A percentile compares a stretch with the other conserved stretches of the same genome.
Conservation (phyloP, 2,113 vertebrate species). For the Cephalophus harveyi region DNA sequence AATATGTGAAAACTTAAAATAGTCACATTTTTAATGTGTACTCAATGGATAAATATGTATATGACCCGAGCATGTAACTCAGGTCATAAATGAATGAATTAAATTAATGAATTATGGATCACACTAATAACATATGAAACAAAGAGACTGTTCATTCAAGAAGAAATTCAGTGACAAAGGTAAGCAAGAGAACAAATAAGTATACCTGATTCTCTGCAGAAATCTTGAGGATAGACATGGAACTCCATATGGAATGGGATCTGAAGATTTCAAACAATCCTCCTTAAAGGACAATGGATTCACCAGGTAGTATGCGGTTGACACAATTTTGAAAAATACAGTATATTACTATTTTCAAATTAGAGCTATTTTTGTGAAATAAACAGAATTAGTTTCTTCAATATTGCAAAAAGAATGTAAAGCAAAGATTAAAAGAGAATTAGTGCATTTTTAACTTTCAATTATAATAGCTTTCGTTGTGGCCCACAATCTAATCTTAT, state of each 20-base stretch:
- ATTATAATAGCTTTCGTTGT: neutral
- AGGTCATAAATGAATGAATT: neutral
- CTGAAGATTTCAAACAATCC: neutral
- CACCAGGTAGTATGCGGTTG: neutral
- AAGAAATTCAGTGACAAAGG: neutral
- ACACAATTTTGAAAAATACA: neutral
- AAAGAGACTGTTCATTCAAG: neutral
- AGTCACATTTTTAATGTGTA: neutral
- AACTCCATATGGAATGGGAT: neutral
- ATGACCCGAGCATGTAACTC: neutral
- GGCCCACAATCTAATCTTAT: neutral
- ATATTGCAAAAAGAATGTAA: neutral
- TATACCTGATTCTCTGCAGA: neutral
- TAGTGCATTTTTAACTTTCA: neutral
- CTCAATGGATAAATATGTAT: neutral
- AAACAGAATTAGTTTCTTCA: neutral
- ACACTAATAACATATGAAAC: neutral
- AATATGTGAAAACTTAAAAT: neutral
- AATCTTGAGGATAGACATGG: neutral
- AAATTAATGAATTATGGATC: neutral
- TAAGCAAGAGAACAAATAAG: neutral
- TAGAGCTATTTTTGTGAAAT: neutral
- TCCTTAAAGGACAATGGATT: neutral
- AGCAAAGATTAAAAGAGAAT: neutral
- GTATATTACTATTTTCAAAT: neutral